Evolutionary conservation across 2,113 vertebrate genomes (phyloP).

Genomic region (Entelurus aequoreus): DNA sequence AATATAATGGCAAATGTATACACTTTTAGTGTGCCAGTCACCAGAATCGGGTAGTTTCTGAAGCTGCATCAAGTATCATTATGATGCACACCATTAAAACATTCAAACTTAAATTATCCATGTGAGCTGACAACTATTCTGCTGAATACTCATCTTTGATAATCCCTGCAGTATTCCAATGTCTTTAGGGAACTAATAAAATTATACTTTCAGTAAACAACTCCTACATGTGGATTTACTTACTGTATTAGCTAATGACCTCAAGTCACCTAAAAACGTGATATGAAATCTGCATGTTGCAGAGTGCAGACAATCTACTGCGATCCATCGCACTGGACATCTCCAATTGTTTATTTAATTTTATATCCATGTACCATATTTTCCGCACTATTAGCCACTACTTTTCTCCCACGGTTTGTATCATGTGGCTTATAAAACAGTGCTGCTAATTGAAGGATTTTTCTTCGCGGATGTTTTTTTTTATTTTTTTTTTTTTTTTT

Average conservation of each 20-base stretch:
- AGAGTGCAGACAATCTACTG: no score
- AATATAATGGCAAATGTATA: constrained; percentile 16
- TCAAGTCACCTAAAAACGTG: constrained; percentile 4
- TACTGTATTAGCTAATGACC: constrained; percentile 6
- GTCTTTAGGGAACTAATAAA: constrained; percentile 1
- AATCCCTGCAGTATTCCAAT: not conserved
- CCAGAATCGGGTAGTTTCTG: not conserved
- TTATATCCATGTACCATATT: no score
- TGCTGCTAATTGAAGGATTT: no score
- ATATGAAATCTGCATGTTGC: not conserved
- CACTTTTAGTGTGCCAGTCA: constrained; percentile 6
- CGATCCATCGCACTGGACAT: no score
- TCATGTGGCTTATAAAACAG: no score
- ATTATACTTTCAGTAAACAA: constrained; percentile 1
- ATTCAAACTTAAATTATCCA: constrained; percentile 13
- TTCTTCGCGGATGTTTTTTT: no score
- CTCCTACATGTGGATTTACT: constrained; percentile 7
- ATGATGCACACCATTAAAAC: constrained; percentile 14
- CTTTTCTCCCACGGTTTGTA: no score
- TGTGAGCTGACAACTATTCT: constrained; percentile 17
- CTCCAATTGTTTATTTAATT: no score
- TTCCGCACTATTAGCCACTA: no score
- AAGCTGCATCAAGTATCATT: constrained; percentile 10
- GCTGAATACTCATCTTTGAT: constrained; percentile 4
- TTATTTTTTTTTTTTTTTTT: no score